These are phyloP conservation scores for Delichon dasypus DNA, from an alignment of 2,797 vertebrate genomes.

Conservation along the genomic window DNA sequence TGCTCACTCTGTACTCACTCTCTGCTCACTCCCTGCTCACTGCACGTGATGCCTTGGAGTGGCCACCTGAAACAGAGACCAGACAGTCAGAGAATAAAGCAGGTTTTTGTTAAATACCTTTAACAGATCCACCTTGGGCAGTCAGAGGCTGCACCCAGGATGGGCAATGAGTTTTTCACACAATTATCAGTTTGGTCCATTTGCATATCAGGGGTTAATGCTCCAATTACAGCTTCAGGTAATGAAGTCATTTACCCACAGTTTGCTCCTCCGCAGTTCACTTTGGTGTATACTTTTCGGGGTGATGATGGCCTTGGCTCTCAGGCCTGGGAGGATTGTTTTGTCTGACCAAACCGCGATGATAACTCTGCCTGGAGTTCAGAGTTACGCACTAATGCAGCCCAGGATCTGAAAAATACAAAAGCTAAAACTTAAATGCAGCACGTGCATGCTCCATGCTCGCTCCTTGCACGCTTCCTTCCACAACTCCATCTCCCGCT, in stretches of 20 bases:
- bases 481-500: neutral
- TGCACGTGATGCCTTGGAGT: neutral
- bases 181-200: neutral
- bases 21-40: too few relatives aligned
- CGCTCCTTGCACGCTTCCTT: neutral
- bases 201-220: neutral
- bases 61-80: neutral
- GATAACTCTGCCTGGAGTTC: neutral
- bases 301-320: neutral
- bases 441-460: accelerated
- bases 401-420: accelerated
- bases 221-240: neutral
- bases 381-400: too few relatives aligned
- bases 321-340: neutral
- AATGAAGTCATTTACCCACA: neutral
- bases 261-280: neutral
- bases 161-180: neutral
- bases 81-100: neutral
- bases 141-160: neutral
- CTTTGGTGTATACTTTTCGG: neutral
- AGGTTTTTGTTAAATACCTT: neutral
- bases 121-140: neutral
- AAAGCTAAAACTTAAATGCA: too few relatives aligned
- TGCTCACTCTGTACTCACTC: neutral
- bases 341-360: neutral